A percentile compares a stretch with the other conserved stretches of the same genome.
phyloP scores from a whole-genome alignment of 2,888 invertebrate genomes.

The Ferdinandea cuprea region DNA sequence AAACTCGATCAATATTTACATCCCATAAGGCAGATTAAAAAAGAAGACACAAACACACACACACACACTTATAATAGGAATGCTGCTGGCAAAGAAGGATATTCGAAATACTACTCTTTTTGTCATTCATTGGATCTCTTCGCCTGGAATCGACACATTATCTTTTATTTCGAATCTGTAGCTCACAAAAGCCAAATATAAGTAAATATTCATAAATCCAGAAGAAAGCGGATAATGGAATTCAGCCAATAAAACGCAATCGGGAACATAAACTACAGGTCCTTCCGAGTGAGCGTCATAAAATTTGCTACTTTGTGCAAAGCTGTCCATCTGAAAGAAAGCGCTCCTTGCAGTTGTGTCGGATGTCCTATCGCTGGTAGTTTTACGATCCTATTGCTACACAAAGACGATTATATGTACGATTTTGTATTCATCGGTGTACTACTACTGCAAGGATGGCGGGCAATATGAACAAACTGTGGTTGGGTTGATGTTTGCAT shows the following conservation, averaged over 20 bases:
- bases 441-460: constrained; percentile 1
- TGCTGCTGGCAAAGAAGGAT: background rate
- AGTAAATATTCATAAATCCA: constrained; percentile 62
- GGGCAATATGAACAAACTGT: background rate
- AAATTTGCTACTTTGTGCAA: constrained; percentile 43
- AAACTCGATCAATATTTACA: constrained; percentile 65
- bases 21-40: constrained; percentile 48
- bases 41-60: constrained; percentile 14
- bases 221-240: constrained; percentile 47
- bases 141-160: constrained; percentile 6
- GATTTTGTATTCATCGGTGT: background rate
- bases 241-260: constrained; percentile 64
- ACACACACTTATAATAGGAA: background rate
- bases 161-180: background rate
- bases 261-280: constrained; percentile 45
- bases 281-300: constrained; percentile 25
- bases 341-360: constrained; percentile 19
- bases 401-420: constrained; percentile 31
- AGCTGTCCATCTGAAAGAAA: constrained; percentile 49
- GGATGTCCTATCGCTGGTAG: constrained; percentile 11
- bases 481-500: background rate
- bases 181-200: constrained; percentile 30
- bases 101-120: background rate
- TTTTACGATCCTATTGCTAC: constrained; percentile 38
- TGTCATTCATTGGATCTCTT: background rate